Evolutionary conservation across 1,140 invertebrate species (phyloP).

Genomic region (Anoplophora glabripennis): DNA sequence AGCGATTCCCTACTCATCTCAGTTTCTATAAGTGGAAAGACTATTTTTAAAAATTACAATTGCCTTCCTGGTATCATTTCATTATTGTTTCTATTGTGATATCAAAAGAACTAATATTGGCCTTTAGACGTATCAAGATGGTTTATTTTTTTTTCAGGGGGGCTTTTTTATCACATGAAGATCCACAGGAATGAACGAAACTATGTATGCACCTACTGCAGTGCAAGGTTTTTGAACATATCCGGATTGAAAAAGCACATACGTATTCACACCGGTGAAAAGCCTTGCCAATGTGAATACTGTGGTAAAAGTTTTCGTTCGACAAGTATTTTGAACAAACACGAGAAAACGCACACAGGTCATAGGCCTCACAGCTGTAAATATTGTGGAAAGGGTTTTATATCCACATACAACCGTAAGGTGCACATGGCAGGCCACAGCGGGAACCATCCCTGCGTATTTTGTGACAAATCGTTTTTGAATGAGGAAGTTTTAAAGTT

Average conservation of each 20-base stretch:
- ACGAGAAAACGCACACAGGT: slow-evolving; percentile 38
- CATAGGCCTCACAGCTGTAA: slow-evolving; percentile 41
- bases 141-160: too few relatives aligned
- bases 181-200: too few relatives aligned
- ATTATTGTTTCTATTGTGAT: too few relatives aligned
- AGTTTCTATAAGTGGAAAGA: too few relatives aligned
- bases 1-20: too few relatives aligned
- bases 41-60: too few relatives aligned
- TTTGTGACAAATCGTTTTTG: background rate
- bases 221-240: too few relatives aligned
- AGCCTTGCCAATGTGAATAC: slow-evolving; percentile 54
- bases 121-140: too few relatives aligned
- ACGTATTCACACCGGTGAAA: slow-evolving; percentile 52
- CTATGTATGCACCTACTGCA: too few relatives aligned
- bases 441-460: background rate
- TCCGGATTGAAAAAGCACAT: slow-evolving; percentile 46
- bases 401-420: background rate
- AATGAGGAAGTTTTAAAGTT: background rate
- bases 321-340: slow-evolving; percentile 46
- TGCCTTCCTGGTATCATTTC: too few relatives aligned
- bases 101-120: too few relatives aligned
- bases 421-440: background rate
- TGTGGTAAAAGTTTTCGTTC: slow-evolving; percentile 57
- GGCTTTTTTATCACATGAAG: too few relatives aligned
- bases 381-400: slow-evolving; percentile 51